phyloP scores from a whole-genome alignment of 2,113 vertebrate species.

The Tragelaphus imberbis region DNA sequence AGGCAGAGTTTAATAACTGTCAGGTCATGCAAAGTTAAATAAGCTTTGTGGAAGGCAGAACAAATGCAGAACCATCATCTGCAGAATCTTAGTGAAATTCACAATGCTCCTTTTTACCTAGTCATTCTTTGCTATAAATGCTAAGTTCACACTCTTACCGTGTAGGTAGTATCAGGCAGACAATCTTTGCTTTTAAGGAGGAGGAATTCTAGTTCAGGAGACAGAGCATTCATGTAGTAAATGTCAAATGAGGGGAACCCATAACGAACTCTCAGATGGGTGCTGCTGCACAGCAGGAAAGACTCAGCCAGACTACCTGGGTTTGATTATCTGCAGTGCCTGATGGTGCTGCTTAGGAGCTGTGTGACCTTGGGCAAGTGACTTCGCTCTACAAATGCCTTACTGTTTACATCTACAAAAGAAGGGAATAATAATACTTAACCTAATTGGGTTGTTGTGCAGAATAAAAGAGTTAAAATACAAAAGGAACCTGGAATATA shows the following conservation, averaged over 20 bases:
- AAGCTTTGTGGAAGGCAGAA: constrained; percentile 3
- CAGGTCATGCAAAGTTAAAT: background rate
- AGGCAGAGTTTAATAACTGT: background rate
- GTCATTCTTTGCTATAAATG: background rate
- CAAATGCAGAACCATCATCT: background rate
- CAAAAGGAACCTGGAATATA: background rate
- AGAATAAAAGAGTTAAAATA: background rate
- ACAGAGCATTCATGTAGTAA: background rate
- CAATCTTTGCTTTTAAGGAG: background rate
- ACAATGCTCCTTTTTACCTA: background rate
- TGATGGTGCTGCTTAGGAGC: background rate
- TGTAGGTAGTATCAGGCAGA: background rate
- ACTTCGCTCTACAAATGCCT: background rate
- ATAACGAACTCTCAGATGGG: background rate
- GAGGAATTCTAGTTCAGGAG: background rate
- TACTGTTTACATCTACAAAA: background rate
- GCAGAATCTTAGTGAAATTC: constrained; percentile 2
- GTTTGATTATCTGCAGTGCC: background rate
- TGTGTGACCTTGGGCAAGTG: background rate
- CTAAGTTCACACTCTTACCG: background rate
- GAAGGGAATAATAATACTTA: background rate
- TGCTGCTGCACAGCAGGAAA: background rate
- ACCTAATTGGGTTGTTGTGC: background rate
- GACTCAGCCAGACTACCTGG: background rate
- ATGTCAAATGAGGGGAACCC: background rate